Conservation (phyloP, 1,140 invertebrate species). For the Octopus sinensis region DNA sequence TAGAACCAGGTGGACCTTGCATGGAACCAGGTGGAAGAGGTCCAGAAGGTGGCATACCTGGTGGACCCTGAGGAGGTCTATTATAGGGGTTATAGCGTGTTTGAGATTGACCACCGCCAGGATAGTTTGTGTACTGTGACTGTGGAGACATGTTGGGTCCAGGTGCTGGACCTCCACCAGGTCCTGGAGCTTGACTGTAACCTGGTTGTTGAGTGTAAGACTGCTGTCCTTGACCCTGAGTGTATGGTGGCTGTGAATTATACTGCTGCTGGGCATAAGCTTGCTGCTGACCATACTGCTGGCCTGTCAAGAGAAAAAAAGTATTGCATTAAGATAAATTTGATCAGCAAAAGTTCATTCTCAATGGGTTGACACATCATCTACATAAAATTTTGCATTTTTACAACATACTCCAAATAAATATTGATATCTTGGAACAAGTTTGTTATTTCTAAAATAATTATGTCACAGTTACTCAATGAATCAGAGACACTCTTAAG, state of each 20-base stretch:
- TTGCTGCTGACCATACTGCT: slow-evolving; percentile 30
- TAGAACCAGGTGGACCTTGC: slow-evolving; percentile 15
- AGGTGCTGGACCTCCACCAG: neutral
- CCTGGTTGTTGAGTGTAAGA: slow-evolving; percentile 35
- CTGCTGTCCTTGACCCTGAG: slow-evolving; percentile 33
- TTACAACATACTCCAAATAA: too few relatives aligned
- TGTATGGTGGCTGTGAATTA: slow-evolving; percentile 19
- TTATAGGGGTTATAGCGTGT: slow-evolving; percentile 26
- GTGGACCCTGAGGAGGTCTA: slow-evolving; percentile 21
- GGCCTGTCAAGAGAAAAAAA: slow-evolving; percentile 5
- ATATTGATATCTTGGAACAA: too few relatives aligned
- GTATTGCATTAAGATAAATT: too few relatives aligned
- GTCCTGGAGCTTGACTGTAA: slow-evolving; percentile 29
- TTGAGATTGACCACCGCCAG: slow-evolving; percentile 27
- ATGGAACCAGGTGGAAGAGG: slow-evolving; percentile 22
- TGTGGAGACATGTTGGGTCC: slow-evolving; percentile 28
- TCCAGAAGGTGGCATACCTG: slow-evolving; percentile 13
- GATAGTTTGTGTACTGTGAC: slow-evolving; percentile 36
- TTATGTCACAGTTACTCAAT: too few relatives aligned
- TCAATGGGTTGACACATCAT: too few relatives aligned
- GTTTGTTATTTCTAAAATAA: too few relatives aligned
- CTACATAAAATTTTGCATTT: too few relatives aligned
- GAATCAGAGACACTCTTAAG: too few relatives aligned
- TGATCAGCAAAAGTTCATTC: too few relatives aligned
- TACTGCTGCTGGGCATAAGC: slow-evolving; percentile 29